These are phyloP conservation scores for Cerceris rybyensis DNA, from an alignment of 2,888 invertebrate species.

Conservation along the genomic window DNA sequence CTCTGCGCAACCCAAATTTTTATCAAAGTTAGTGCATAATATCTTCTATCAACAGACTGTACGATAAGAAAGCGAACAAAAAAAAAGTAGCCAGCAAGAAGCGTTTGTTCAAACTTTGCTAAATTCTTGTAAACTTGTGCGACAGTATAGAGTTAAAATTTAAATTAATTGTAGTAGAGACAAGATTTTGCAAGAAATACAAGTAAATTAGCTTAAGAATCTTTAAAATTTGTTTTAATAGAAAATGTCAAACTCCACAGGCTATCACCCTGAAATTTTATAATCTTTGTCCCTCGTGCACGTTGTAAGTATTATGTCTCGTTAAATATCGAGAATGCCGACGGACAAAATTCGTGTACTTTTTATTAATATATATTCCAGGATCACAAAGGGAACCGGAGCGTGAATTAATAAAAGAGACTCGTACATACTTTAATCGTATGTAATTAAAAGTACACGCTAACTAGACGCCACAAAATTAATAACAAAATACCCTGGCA, in stretches of 20 bases:
- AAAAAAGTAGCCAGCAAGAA: background rate
- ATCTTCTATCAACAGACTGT: too few species aligned
- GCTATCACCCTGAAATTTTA: conserved; percentile 26
- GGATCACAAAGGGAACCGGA: background rate
- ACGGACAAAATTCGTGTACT: conserved; percentile 49
- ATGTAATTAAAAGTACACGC: conserved; percentile 39
- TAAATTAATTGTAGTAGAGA: conserved; percentile 35
- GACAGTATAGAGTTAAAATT: conserved; percentile 2
- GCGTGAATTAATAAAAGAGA: background rate
- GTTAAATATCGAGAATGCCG: background rate
- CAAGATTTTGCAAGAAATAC: conserved; percentile 38
- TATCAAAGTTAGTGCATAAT: too few species aligned
- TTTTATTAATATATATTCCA: background rate
- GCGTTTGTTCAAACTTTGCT: too few species aligned
- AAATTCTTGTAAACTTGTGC: too few species aligned
- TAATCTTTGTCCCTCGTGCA: background rate
- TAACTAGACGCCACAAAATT: conserved; percentile 41
- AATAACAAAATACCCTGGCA: conserved; percentile 39
- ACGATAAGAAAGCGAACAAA: background rate
- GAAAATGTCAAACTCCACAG: conserved; percentile 44
- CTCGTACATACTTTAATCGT: conserved; percentile 26
- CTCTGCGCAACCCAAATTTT: too few species aligned
- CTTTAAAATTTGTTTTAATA: conserved; percentile 60
- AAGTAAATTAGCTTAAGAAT: conserved; percentile 62
- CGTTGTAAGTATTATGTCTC: background rate